Conservation (phyloP, 1,140 invertebrate genomes). For the Sitodiplosis mosellana region DNA sequence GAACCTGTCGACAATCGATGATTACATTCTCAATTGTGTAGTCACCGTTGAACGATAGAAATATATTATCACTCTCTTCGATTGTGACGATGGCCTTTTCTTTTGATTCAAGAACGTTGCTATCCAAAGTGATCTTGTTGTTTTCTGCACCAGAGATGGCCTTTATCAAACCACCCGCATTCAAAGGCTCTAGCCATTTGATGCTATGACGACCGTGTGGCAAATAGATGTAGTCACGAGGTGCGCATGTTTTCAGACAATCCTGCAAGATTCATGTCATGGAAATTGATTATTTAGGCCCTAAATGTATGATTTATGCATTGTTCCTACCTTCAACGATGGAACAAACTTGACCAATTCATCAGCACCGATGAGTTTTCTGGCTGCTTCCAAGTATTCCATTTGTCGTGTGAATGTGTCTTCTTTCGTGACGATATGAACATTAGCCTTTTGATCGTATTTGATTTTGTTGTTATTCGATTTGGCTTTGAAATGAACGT, state of each 20-base stretch:
- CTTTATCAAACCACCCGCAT: slow-evolving; percentile 12
- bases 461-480: slow-evolving; percentile 11
- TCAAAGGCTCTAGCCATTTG: slow-evolving; percentile 19
- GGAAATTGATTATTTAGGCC: no score
- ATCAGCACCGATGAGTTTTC: slow-evolving; percentile 20
- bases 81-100: slow-evolving; percentile 19
- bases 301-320: no score
- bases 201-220: slow-evolving; percentile 16
- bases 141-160: slow-evolving; percentile 4
- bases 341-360: slow-evolving; percentile 21
- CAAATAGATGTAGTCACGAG: slow-evolving; percentile 14
- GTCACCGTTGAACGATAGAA: slow-evolving; percentile 23
- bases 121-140: neutral
- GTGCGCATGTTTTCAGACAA: slow-evolving; percentile 26
- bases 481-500: slow-evolving; percentile 14
- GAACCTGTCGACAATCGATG: slow-evolving; percentile 22
- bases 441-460: slow-evolving; percentile 9
- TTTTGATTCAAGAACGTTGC: neutral
- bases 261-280: slow-evolving; percentile 19
- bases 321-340: slow-evolving; percentile 4
- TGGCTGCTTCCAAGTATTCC: slow-evolving; percentile 23
- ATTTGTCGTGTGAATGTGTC: slow-evolving; percentile 27
- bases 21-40: slow-evolving; percentile 25
- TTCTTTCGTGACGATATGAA: slow-evolving; percentile 32
- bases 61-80: slow-evolving; percentile 22